These are phyloP conservation scores for Saccopteryx bilineata DNA, from an alignment of 2,113 vertebrate species.

Conservation along the genomic window DNA sequence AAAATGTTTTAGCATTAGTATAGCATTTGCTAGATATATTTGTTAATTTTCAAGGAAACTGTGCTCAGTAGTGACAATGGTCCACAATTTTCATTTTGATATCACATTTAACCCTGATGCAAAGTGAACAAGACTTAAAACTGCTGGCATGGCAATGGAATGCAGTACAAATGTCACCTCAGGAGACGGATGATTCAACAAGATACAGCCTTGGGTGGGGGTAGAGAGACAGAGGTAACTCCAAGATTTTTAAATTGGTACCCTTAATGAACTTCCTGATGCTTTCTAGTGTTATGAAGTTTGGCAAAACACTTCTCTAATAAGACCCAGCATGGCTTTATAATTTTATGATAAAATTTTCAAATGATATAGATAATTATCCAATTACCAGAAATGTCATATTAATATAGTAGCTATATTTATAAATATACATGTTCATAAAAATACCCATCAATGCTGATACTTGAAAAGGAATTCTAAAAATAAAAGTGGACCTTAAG, in stretches of 20 bases:
- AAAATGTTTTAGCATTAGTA: not conserved
- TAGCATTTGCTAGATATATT: not conserved
- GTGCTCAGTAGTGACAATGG: not conserved
- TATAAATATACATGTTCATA: constrained; percentile 69
- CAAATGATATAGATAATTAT: constrained; percentile 7
- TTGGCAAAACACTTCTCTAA: constrained; percentile 27
- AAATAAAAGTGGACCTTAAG: constrained; percentile 48
- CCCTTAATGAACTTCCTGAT: not conserved
- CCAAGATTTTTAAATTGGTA: not conserved
- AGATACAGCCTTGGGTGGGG: not conserved
- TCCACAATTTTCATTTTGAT: not conserved
- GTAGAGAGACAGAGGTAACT: not conserved
- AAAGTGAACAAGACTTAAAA: not conserved
- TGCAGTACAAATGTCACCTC: not conserved
- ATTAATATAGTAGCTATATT: constrained; percentile 44
- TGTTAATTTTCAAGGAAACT: constrained; percentile 16
- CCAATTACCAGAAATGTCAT: constrained; percentile 55
- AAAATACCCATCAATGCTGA: constrained; percentile 22
- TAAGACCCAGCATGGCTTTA: not conserved
- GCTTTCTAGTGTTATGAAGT: not conserved
- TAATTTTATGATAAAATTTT: constrained; percentile 32
- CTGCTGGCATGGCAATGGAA: not conserved
- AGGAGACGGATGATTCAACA: not conserved
- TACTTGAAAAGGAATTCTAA: constrained; percentile 58
- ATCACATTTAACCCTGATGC: not conserved